These are phyloP conservation scores for Syngnathoides biaculeatus DNA, from an alignment of 2,113 vertebrate genomes.

Conservation along the genomic window DNA sequence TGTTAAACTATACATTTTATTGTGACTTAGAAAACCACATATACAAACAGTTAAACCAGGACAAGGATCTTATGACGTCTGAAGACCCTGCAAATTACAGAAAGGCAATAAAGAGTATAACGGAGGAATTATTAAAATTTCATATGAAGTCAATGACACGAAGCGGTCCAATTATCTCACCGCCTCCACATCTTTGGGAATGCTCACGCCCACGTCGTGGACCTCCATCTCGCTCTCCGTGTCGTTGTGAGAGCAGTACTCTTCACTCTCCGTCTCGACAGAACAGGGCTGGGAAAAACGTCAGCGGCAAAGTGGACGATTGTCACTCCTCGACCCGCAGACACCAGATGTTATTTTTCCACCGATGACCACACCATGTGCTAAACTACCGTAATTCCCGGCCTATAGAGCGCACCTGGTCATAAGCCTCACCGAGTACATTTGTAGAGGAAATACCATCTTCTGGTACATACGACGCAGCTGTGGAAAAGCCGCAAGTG, in stretches of 20 bases:
- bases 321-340: neutral
- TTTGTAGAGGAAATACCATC: too few species aligned
- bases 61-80: neutral
- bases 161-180: constrained; percentile 26
- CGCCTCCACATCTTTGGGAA: constrained; percentile 50
- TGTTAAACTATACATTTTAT: constrained; percentile 37
- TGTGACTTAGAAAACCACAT: constrained; percentile 16
- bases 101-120: neutral
- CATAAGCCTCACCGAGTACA: too few species aligned
- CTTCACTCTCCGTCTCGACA: constrained; percentile 73
- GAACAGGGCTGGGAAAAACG: constrained; percentile 61
- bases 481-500: too few species aligned
- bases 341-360: too few species aligned
- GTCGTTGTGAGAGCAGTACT: constrained; percentile 74
- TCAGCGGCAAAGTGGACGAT: rapidly evolving
- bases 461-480: too few species aligned
- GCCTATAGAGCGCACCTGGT: too few species aligned
- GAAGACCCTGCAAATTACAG: constrained; percentile 23
- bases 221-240: constrained; percentile 77
- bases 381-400: too few species aligned
- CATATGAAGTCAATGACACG: neutral
- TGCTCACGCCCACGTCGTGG: constrained; percentile 34
- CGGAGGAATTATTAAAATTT: neutral
- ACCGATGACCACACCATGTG: neutral
- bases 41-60: constrained; percentile 42